Base-by-base conservation (phyloP, 2,113 vertebrate genomes). In the Myiopsitta monachus region DNA sequence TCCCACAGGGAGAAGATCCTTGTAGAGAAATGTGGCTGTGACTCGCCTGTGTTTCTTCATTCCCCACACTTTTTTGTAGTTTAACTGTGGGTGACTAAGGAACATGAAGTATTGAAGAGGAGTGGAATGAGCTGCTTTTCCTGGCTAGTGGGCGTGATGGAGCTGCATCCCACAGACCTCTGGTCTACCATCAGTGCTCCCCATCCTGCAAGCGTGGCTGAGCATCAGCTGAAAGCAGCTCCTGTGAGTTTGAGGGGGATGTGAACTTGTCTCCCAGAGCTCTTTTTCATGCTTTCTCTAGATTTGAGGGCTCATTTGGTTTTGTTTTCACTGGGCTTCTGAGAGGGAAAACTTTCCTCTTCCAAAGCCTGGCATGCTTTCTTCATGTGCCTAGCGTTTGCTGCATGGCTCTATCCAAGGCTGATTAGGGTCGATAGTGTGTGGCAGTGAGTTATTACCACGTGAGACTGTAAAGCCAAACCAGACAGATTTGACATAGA, bases 1-100 rank as follows among this genome's bases (percentile, higher is more conserved):
- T 97, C 95, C 92, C 94, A 96, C 83, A 91, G 87, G 86, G 55
- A 83, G 92, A 90, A 93, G 94, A 82, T 73, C 85, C 94, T 24
- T 24, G 76, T 27, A 15, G 62, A 86, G 86, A 63, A 94, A 38
- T 1, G 23, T 0, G 5, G 8, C 55, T n/a, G 18, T 3, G 27
- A 13, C 17, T 73, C 3, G 17, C n/a, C 24, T 31, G 30, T 16
- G 39, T 23, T 89, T 9, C 43, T 44, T 47, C 62, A 15, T 22
- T 76, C 55, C 77, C 57, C 30, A 17, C 11, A 0, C 4, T 12
- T 41, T 27, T 49, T 12, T 11, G 7, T 4, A 6, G 44, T 10
- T 81, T 31, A 14, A 1, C 2, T 18, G 19, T 2, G 41, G 49
- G 27, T 17, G 24, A 24, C 27, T 4, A 6, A 14, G 31, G 75